Conservation (phyloP, 2,888 invertebrate species). For the Ferrisia virgata region DNA sequence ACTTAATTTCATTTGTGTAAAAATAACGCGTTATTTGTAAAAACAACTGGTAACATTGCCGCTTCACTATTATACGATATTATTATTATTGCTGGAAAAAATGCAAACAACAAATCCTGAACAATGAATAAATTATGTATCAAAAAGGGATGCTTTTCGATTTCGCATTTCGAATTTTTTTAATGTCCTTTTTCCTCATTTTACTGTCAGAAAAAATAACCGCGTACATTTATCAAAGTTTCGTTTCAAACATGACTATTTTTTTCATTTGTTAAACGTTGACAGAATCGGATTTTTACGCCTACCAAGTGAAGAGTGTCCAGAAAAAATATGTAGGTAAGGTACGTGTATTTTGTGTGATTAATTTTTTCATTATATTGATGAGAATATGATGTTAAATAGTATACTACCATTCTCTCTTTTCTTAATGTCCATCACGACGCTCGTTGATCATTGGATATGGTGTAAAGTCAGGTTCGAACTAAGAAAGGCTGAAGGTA, state of each 20-base stretch:
- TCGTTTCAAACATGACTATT: neutral
- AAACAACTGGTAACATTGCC: neutral
- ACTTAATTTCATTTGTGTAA: neutral
- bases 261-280: neutral
- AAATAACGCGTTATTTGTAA: neutral
- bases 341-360: too few species aligned
- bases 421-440: too few species aligned
- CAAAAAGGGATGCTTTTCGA: slow-evolving; percentile 9
- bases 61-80: neutral
- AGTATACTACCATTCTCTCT: too few species aligned
- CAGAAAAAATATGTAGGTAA: neutral
- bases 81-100: neutral
- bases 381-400: too few species aligned
- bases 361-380: too few species aligned
- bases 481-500: too few species aligned
- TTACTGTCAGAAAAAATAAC: slow-evolving; percentile 7
- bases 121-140: slow-evolving; percentile 16
- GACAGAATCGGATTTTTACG: neutral
- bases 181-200: neutral
- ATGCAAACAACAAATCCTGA: neutral
- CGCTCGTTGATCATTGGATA: too few species aligned
- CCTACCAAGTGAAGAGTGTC: neutral
- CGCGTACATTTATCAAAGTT: neutral
- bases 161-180: neutral
- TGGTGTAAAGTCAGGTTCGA: too few species aligned